Percentiles rank a stretch among this genome's conserved stretches.
These are phyloP conservation scores for Promerops cafer DNA, from an alignment of 2,113 vertebrate species.

Conservation along the genomic window DNA sequence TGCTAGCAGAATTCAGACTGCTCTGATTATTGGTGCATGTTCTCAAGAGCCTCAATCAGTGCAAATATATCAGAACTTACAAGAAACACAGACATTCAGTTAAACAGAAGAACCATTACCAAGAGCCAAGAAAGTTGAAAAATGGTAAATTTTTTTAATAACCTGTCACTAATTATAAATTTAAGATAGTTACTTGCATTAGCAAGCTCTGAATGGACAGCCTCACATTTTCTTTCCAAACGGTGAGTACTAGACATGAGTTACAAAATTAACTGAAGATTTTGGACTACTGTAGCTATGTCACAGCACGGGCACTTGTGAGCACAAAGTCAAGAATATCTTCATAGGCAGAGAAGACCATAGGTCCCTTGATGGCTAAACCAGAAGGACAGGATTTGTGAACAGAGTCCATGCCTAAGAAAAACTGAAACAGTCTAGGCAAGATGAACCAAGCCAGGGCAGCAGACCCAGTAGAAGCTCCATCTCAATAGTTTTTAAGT, in stretches of 20 bases:
- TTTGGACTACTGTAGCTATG: background rate
- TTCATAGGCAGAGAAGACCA: background rate
- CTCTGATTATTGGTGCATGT: background rate
- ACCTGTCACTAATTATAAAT: background rate
- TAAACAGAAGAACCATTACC: background rate
- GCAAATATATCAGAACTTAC: background rate
- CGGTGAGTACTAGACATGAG: accelerated
- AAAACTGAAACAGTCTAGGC: background rate
- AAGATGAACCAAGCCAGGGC: background rate
- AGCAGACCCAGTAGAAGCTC: background rate
- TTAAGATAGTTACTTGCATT: background rate
- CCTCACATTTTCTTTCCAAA: background rate
- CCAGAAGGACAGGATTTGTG: background rate
- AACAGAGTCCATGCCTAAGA: background rate
- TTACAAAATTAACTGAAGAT: background rate
- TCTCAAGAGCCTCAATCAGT: background rate
- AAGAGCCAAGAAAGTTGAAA: background rate
- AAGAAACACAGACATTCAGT: background rate
- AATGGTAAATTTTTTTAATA: background rate
- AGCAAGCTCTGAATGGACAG: background rate
- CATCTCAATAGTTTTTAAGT: background rate
- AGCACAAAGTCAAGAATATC: background rate
- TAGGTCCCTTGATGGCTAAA: background rate
- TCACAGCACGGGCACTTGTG: background rate
- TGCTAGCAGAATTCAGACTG: background rate